A percentile compares a stretch with the other conserved stretches of the same genome.
These are phyloP conservation scores for Pollenia amentaria DNA, from an alignment of 2,888 invertebrate species.

Conservation along the genomic window DNA sequence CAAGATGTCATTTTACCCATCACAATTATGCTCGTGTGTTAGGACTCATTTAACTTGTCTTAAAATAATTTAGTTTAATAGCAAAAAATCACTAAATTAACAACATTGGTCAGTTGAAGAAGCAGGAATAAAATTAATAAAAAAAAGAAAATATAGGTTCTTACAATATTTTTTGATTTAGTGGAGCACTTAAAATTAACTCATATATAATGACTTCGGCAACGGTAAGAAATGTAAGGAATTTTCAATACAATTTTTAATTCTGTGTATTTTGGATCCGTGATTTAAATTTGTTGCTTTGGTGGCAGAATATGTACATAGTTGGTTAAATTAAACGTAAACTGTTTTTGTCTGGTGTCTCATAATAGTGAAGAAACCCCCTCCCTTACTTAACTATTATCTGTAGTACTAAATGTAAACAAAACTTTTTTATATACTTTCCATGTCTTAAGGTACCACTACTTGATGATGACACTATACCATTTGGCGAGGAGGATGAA, in stretches of 20 bases:
- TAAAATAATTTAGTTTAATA: not conserved
- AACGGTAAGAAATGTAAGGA: slow-evolving; percentile 85
- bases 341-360: slow-evolving; percentile 39
- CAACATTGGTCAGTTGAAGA: slow-evolving; percentile 5
- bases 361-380: not conserved
- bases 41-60: not conserved
- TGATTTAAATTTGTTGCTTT: slow-evolving; percentile 49
- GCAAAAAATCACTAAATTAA: not conserved
- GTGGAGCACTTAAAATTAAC: not conserved
- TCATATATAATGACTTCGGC: slow-evolving; percentile 82
- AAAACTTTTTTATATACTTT: slow-evolving; percentile 44
- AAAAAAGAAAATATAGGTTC: slow-evolving; percentile 30
- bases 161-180: slow-evolving; percentile 23
- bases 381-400: not conserved
- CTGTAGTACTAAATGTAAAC: slow-evolving; percentile 23
- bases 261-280: slow-evolving; percentile 46
- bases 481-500: slow-evolving; percentile 93
- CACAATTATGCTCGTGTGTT: too few relatives aligned
- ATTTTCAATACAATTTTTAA: slow-evolving; percentile 75
- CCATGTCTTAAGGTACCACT: slow-evolving; percentile 91
- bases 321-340: slow-evolving; percentile 16
- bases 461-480: slow-evolving; percentile 93
- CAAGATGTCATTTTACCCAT: not conserved
- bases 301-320: slow-evolving; percentile 35
- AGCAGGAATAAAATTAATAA: slow-evolving; percentile 5